Evolutionary conservation across 2,113 vertebrate genomes (phyloP).

Genomic region (Nycticorax nycticorax): DNA sequence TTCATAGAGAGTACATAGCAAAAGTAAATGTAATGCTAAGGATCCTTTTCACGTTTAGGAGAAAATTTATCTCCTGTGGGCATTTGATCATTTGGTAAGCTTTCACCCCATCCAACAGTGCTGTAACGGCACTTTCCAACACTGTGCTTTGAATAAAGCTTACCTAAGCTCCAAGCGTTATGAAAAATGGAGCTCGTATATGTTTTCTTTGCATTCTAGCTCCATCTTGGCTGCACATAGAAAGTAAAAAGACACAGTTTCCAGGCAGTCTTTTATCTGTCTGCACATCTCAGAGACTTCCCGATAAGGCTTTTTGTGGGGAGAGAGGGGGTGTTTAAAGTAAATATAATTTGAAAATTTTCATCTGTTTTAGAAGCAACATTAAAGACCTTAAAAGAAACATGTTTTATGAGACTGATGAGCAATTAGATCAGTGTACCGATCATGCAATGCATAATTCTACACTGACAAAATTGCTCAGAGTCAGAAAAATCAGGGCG

Average conservation of each 20-base stretch:
- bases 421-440: neutral
- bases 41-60: neutral
- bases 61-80: neutral
- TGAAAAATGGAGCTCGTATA: neutral
- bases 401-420: neutral
- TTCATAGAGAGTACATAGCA: neutral
- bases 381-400: constrained; percentile 52
- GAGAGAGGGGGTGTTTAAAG: neutral
- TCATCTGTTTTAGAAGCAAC: constrained; percentile 40
- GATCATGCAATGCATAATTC: neutral
- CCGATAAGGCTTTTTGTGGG: neutral
- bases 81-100: neutral
- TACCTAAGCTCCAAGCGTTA: neutral
- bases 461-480: neutral
- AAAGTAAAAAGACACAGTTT: constrained; percentile 9
- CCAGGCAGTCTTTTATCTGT: neutral
- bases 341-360: constrained; percentile 50
- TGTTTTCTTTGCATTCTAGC: constrained; percentile 8
- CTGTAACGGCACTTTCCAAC: neutral
- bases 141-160: neutral
- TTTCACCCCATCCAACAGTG: neutral
- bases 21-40: neutral
- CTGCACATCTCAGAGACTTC: neutral
- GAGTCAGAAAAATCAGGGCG: neutral
- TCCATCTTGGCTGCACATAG: neutral